These are phyloP conservation scores for Drosophila sproati DNA, from an alignment of 1,140 invertebrate genomes.

Conservation along the genomic window DNA sequence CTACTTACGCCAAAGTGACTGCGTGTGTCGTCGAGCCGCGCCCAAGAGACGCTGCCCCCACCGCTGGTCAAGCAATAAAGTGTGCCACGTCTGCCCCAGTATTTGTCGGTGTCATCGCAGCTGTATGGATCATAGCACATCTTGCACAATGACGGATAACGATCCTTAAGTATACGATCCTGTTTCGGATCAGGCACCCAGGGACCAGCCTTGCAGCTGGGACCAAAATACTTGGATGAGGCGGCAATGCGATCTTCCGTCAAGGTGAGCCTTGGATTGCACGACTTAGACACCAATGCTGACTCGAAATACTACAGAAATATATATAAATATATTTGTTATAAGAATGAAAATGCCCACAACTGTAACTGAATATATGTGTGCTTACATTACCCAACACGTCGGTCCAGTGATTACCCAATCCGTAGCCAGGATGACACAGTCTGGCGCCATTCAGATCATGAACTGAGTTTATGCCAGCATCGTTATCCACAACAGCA, in stretches of 20 bases:
- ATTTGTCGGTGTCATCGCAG: slow-evolving; percentile 90
- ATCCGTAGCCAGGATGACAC: slow-evolving; percentile 91
- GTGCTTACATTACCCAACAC: slow-evolving; percentile 88
- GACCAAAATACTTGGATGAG: slow-evolving; percentile 89
- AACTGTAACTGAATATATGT: not conserved
- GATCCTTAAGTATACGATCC: slow-evolving; percentile 88
- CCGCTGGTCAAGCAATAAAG: slow-evolving; percentile 91
- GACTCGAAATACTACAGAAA: slow-evolving; percentile 89
- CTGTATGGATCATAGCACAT: slow-evolving; percentile 87
- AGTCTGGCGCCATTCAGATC: slow-evolving; percentile 89
- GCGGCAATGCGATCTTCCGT: slow-evolving; percentile 90
- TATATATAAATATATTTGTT: not conserved
- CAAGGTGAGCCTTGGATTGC: slow-evolving; percentile 88
- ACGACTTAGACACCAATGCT: slow-evolving; percentile 88
- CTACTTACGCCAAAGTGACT: slow-evolving; percentile 88
- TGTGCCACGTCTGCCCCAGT: slow-evolving; percentile 92
- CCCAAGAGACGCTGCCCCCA: slow-evolving; percentile 92
- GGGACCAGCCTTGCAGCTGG: slow-evolving; percentile 92
- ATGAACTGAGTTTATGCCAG: slow-evolving; percentile 84
- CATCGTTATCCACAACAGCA: slow-evolving; percentile 88
- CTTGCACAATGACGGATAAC: slow-evolving; percentile 89
- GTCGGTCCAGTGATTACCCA: slow-evolving; percentile 88
- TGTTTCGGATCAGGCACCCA: slow-evolving; percentile 89
- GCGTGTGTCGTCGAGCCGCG: slow-evolving; percentile 88
- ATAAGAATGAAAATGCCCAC: not conserved